Base-by-base conservation (phyloP, 2,888 invertebrate species). In the Allacma fusca region DNA sequence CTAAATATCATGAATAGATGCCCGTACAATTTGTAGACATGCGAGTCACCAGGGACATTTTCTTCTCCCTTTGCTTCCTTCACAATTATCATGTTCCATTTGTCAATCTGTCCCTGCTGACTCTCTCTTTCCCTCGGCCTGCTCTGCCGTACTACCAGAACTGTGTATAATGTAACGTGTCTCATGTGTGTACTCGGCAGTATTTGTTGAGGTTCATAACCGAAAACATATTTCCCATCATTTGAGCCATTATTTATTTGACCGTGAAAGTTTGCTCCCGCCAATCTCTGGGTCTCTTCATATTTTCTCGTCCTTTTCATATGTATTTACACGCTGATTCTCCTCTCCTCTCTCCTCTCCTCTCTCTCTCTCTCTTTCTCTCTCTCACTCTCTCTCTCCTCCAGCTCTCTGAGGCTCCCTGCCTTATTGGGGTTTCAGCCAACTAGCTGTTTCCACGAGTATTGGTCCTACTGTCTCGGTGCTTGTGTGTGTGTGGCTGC, bases 1-100 rank as follows among this genome's bases (percentile, higher is more conserved):
- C 70, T 71, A 71, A 71, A 71, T 71, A 71, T 71, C 71, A 71
- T 71, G 71, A 71, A 71, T 71, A 71, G 71, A 71, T 71, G 23
- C 71, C 34, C 57, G 71, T 34, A 69, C 71, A 71, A 57, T 59
- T 71, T 59, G 44, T 44, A 71, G 44, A 59, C 71, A 44, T 44
- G 29, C 34, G 21, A 68, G 34, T 71, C 71, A 57, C 71, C 29
- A 59, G 71, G 71, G 71, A 71, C 71, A 59, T 29, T 57, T 59
- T 59, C 57, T 21, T 71, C 69, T 44, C 69, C 43, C 43, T 70
- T n/a, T 12, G 34, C 43, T 70, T 43, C 69, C 69, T 21, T 70
- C 69, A 70, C 69, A 40, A 70, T 44, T 70, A 70, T 70, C 69
- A 70, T 70, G 69, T 70, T 70, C 69, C 69, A 44, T 70, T 70